A percentile compares a stretch with the other conserved stretches of the same genome.
Conservation (phyloP, 2,797 vertebrate species). For the Spinibarbus caldwelli region DNA sequence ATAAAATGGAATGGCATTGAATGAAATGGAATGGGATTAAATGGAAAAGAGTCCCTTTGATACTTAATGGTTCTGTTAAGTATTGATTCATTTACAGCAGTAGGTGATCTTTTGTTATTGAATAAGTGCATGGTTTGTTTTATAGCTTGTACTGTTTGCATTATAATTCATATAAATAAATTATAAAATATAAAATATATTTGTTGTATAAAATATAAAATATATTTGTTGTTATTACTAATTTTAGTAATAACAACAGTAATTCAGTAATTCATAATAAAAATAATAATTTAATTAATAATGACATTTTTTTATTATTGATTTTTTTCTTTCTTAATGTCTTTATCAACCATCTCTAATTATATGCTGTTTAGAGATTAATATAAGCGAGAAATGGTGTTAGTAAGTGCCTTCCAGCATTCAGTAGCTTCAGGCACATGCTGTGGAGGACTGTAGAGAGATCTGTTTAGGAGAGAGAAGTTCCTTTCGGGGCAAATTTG, state of each 20-base stretch:
- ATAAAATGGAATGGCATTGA: neutral
- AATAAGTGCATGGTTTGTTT: neutral
- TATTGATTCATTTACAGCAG: conserved; percentile 5
- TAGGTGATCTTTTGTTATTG: neutral
- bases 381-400: conserved; percentile 8
- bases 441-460: conserved; percentile 16
- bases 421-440: neutral
- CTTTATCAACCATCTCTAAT: neutral
- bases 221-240: neutral
- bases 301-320: neutral
- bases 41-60: conserved; percentile 3
- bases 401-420: neutral
- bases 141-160: neutral
- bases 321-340: neutral
- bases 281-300: neutral
- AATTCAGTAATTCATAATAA: no score
- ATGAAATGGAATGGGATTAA: conserved; percentile 11
- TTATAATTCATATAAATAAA: neutral
- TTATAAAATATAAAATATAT: neutral
- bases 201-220: no score
- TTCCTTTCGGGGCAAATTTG: conserved; percentile 38
- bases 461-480: conserved; percentile 9
- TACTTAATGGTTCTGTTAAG: neutral
- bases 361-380: conserved; percentile 17
- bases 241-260: no score